Evolutionary conservation across 2,797 vertebrate species (phyloP).

Genomic region (Urophycis tenuis): DNA sequence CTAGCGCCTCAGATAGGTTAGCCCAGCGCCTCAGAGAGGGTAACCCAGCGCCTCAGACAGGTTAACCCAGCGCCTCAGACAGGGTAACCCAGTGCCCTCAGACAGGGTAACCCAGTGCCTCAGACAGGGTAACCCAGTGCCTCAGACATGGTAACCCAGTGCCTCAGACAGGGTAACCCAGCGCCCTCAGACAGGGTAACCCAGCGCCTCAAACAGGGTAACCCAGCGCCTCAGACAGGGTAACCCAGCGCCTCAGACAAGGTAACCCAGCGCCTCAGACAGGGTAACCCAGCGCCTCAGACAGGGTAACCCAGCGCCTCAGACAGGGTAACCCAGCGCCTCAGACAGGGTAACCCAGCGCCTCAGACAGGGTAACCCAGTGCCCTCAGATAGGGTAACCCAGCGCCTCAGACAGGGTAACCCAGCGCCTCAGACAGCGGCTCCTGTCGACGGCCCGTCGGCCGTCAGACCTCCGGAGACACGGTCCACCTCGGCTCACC

Average conservation of each 20-base stretch:
- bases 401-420: not conserved
- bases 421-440: not conserved
- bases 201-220: not conserved
- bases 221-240: not conserved
- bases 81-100: not conserved
- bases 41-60: not conserved
- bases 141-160: too few species aligned
- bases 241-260: too few species aligned
- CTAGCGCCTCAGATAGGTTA: too few species aligned
- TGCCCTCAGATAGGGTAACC: not conserved
- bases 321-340: not conserved
- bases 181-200: not conserved
- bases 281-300: not conserved
- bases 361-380: too few species aligned
- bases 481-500: constrained; percentile 7
- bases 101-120: not conserved
- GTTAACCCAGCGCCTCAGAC: not conserved
- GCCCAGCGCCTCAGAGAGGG: too few species aligned
- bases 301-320: not conserved
- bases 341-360: not conserved
- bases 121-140: not conserved
- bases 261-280: too few species aligned
- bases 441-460: not conserved
- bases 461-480: not conserved
- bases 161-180: not conserved